Percentiles rank a stretch among this genome's conserved stretches.
Evolutionary conservation across 2,797 vertebrate genomes (phyloP).

Genomic region (Podarcis siculus): DNA sequence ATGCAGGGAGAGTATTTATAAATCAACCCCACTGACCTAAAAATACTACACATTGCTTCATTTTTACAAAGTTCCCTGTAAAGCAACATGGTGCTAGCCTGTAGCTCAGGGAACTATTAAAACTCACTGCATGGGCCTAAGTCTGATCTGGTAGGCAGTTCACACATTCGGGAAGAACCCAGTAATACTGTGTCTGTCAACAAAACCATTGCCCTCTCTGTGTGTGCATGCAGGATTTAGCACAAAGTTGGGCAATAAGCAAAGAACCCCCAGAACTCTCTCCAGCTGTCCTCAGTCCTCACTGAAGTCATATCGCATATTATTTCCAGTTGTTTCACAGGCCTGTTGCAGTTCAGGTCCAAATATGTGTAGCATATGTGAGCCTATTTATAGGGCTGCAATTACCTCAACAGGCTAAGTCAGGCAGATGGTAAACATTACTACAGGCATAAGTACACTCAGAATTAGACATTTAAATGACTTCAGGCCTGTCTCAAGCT

Average conservation of each 20-base stretch:
- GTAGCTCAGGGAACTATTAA: background rate
- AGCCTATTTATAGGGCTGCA: slow-evolving; percentile 80
- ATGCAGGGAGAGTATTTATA: background rate
- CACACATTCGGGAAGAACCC: slow-evolving; percentile 7
- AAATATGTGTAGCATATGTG: slow-evolving; percentile 83
- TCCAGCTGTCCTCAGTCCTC: slow-evolving; percentile 54
- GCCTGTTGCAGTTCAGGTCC: slow-evolving; percentile 78
- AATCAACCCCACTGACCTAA: background rate
- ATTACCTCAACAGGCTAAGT: slow-evolving; percentile 82
- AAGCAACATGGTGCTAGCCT: background rate
- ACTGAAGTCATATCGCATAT: slow-evolving; percentile 69
- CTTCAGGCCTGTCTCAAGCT: slow-evolving; percentile 85
- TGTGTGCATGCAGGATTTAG: slow-evolving; percentile 54
- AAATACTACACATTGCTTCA: background rate
- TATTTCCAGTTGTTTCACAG: slow-evolving; percentile 80
- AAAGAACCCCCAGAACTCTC: slow-evolving; percentile 64
- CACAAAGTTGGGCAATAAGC: slow-evolving; percentile 65
- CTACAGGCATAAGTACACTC: slow-evolving; percentile 81
- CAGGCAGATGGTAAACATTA: slow-evolving; percentile 87
- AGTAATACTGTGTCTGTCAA: slow-evolving; percentile 41
- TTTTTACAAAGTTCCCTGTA: no score
- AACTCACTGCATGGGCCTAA: background rate
- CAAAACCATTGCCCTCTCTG: slow-evolving; percentile 28
- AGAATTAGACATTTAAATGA: slow-evolving; percentile 87
- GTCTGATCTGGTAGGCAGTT: background rate